Conservation (phyloP, 2,888 invertebrate genomes). For the Andrena minutula region DNA sequence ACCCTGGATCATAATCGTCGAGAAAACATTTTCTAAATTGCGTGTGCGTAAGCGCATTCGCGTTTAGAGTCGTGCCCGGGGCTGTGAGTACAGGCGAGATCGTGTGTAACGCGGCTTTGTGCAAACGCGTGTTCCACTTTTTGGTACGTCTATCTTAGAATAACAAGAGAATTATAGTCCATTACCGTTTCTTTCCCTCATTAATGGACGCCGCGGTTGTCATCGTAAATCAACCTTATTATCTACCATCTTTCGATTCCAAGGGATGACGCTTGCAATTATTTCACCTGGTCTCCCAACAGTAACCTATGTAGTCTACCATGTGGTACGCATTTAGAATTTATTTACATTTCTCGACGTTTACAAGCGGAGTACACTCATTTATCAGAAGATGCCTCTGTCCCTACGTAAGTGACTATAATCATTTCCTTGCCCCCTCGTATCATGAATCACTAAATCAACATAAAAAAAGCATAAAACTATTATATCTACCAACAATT, state of each 20-base stretch:
- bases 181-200: not conserved
- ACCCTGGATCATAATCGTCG: slow-evolving; percentile 29
- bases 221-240: not conserved
- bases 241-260: not conserved
- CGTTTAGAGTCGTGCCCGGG: not conserved
- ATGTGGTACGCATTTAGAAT: not conserved
- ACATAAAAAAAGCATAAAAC: too few relatives aligned
- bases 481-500: too few relatives aligned
- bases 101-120: not conserved
- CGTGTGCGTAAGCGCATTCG: slow-evolving; percentile 1
- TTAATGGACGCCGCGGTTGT: slow-evolving; percentile 9
- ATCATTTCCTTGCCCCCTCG: too few relatives aligned
- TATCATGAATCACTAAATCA: too few relatives aligned
- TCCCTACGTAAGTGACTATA: too few relatives aligned
- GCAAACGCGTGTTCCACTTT: not conserved
- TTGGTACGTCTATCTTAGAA: not conserved
- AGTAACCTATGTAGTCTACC: not conserved
- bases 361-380: not conserved
- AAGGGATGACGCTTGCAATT: not conserved
- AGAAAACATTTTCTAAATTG: slow-evolving; percentile 15
- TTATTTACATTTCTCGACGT: not conserved
- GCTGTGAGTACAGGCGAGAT: not conserved
- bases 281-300: not conserved
- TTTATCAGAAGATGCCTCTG: not conserved
- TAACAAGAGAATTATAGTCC: not conserved